These are phyloP conservation scores for Danio aesculapii DNA, from an alignment of 2,797 vertebrate species.

Conservation along the genomic window DNA sequence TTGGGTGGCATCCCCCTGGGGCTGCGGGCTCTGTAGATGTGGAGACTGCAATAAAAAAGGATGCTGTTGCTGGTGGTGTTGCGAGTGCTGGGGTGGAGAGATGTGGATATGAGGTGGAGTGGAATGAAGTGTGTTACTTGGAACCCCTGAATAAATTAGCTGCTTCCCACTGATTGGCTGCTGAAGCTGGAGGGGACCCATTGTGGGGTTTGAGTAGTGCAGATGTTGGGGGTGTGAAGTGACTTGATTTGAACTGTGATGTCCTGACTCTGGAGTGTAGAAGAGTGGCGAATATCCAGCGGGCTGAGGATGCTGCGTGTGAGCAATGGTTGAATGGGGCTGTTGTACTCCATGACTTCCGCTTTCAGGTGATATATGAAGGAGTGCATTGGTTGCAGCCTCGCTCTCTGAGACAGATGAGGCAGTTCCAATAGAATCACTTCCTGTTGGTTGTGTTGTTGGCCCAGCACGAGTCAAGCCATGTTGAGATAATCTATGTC, in stretches of 20 bases:
- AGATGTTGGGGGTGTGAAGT: slow-evolving; percentile 60
- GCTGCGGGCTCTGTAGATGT: slow-evolving; percentile 66
- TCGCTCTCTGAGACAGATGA: slow-evolving; percentile 61
- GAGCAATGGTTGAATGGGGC: slow-evolving; percentile 55
- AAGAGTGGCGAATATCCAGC: slow-evolving; percentile 76
- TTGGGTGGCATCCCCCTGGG: slow-evolving; percentile 67
- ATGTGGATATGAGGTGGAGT: slow-evolving; percentile 60
- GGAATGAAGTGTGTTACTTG: slow-evolving; percentile 59
- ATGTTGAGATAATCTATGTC: slow-evolving; percentile 89
- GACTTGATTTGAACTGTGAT: slow-evolving; percentile 61
- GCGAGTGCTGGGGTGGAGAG: slow-evolving; percentile 58
- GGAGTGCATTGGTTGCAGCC: slow-evolving; percentile 65
- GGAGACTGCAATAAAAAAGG: slow-evolving; percentile 76
- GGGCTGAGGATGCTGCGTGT: slow-evolving; percentile 65
- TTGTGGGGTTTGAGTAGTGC: slow-evolving; percentile 59
- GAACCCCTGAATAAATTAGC: slow-evolving; percentile 60
- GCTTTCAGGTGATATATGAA: slow-evolving; percentile 63
- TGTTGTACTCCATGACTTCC: slow-evolving; percentile 60
- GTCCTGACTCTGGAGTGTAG: slow-evolving; percentile 72
- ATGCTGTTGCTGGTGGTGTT: slow-evolving; percentile 63
- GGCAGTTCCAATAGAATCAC: slow-evolving; percentile 51
- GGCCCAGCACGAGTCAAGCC: slow-evolving; percentile 76
- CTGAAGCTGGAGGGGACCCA: slow-evolving; percentile 66
- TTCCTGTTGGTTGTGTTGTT: slow-evolving; percentile 63
- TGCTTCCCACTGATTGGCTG: slow-evolving; percentile 59